Conservation (phyloP, 2,113 vertebrate genomes). For the Numida meleagris region DNA sequence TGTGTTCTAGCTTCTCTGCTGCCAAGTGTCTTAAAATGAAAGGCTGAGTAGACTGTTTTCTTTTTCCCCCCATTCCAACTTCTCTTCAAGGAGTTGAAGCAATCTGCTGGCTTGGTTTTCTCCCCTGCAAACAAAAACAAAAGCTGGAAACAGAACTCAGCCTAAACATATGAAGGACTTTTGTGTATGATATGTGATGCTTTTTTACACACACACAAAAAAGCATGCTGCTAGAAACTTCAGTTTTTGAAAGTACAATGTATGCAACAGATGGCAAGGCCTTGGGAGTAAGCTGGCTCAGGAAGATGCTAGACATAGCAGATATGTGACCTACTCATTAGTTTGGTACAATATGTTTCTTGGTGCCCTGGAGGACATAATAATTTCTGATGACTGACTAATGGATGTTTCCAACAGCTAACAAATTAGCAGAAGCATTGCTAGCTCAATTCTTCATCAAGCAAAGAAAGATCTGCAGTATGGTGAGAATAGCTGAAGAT, state of each 20-base stretch:
- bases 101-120: background rate
- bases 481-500: background rate
- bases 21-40: too few relatives aligned
- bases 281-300: background rate
- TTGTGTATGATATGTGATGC: background rate
- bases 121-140: background rate
- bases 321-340: rapidly evolving
- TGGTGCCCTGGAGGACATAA: background rate
- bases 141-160: background rate
- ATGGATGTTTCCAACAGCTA: background rate
- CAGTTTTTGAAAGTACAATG: background rate
- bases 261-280: background rate
- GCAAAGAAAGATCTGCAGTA: background rate
- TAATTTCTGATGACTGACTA: background rate
- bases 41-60: background rate
- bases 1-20: background rate
- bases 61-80: too few relatives aligned
- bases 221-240: background rate
- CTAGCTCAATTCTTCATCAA: background rate
- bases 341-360: background rate
- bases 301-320: background rate
- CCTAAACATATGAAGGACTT: background rate
- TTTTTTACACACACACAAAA: too few relatives aligned
- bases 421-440: background rate
- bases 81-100: background rate